Percentiles rank a stretch among this genome's conserved stretches.
Conservation (phyloP, 92 coral and sea anemone genomes). For the Porites evermanni region DNA sequence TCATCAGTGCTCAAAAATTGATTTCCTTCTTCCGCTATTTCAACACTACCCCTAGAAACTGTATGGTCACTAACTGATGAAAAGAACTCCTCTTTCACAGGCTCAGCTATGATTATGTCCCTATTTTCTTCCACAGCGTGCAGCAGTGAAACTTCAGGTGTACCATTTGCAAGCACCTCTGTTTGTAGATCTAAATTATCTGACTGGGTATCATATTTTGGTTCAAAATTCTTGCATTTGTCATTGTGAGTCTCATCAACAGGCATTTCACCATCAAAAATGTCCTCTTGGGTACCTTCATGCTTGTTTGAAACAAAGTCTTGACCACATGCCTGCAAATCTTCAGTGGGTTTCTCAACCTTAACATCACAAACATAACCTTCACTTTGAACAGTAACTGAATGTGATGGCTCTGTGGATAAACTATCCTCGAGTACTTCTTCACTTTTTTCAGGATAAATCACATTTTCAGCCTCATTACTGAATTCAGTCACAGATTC, state of each 20-base stretch:
- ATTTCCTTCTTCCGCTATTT: neutral
- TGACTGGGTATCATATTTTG: neutral
- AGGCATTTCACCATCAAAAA: neutral
- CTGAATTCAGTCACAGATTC: neutral
- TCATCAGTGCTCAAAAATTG: neutral
- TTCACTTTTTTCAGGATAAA: neutral
- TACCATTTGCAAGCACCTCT: neutral
- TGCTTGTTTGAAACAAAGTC: neutral
- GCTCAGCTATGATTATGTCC: slow-evolving; percentile 7
- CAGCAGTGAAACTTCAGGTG: neutral
- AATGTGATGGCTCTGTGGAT: too few species aligned
- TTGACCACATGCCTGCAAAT: neutral
- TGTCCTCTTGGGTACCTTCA: neutral
- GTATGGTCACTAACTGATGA: slow-evolving; percentile 18
- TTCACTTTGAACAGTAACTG: neutral
- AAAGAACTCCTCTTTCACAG: slow-evolving; percentile 17
- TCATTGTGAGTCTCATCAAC: neutral
- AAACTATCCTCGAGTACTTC: neutral
- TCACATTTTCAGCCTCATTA: neutral
- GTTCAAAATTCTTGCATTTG: neutral
- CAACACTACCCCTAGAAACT: neutral
- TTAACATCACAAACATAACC: neutral
- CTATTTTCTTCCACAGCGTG: neutral
- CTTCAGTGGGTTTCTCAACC: neutral
- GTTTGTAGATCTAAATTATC: neutral